Percentiles rank a stretch among this genome's conserved stretches.
phyloP scores from a whole-genome alignment of 2,888 invertebrate genomes.

The Dorcus parallelipipedus region DNA sequence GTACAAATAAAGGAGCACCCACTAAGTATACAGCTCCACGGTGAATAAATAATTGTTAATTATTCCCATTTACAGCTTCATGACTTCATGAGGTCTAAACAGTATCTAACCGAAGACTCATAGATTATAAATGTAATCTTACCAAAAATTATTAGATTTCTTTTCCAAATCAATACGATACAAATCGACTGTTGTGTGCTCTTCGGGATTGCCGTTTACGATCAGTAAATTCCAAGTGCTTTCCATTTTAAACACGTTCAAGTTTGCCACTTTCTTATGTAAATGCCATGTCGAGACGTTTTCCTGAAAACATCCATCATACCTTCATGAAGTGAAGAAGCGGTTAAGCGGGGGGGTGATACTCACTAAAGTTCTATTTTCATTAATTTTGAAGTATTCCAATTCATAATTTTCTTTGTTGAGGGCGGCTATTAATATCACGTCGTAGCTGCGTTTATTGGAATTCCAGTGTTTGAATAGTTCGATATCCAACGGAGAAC shows the following conservation, averaged over 20 bases:
- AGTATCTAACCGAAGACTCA: too few relatives aligned
- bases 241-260: conserved; percentile 26
- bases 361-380: conserved; percentile 29
- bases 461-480: conserved; percentile 26
- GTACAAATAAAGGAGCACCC: too few relatives aligned
- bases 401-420: conserved; percentile 30
- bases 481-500: conserved; percentile 1
- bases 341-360: not conserved
- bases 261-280: conserved; percentile 27
- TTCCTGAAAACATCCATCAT: conserved; percentile 18
- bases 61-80: too few relatives aligned
- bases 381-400: conserved; percentile 38
- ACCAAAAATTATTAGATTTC: conserved; percentile 36
- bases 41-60: not conserved
- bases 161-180: conserved; percentile 39
- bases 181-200: conserved; percentile 34
- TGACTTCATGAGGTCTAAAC: too few relatives aligned
- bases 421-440: conserved; percentile 34
- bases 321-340: not conserved
- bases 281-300: conserved; percentile 34
- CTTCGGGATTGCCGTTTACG: conserved; percentile 21
- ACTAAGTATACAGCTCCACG: not conserved
- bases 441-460: conserved; percentile 18
- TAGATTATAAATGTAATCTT: conserved; percentile 12
- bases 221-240: conserved; percentile 22